Evolutionary conservation across 2,888 invertebrate genomes (phyloP), one percentile per base, ranked within the genome.

Genomic region (Acrocyrtus sp.): DNA sequence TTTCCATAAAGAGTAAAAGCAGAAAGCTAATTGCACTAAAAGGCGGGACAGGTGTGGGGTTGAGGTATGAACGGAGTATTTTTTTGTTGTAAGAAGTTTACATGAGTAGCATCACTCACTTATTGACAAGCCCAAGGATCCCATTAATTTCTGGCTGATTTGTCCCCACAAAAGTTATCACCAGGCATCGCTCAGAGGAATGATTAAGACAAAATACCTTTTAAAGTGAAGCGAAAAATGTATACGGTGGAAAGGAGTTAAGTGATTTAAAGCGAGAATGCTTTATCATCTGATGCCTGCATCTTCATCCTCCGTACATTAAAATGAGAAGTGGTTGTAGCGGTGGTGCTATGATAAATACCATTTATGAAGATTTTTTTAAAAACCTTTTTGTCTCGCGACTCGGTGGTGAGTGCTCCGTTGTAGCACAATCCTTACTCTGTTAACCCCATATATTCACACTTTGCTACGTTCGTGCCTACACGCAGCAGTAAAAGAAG

Each of bases 91-190:
- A 12, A 53, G 39, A 56, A 47, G 27, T n/a, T n/a, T 54, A 62
- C 66, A 66, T 67, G 67, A 62, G 54, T 67, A 67, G 61, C 56
- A 54, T 65, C 70, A 65, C 43, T 53, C 22, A 21, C 61, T 56
- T 66, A 57, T 73, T 73, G 72, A 67, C 72, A 73, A 57, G 61
- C 43, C 61, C 41, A 61, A 43, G 61, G 67, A 54, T 66, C 67
- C 72, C 72, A 73, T 73, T 73, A 73, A 73, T 73, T 73, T 73
- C 61, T 67, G 65, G 66, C 72, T 73, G 72, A 73, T 73, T 73
- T 67, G 72, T 67, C 61, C 62, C 51, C 62, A n/a, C n/a, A 43
- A 57, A 26, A 10, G 26, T 56, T 21, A 53, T 45, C 53, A 48
- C 34, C 17, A 50, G 58, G 58, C 65, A 72, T 50, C 66, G 61